phyloP scores from a whole-genome alignment of 2,888 invertebrate genomes.

The Lithophane socia region DNA sequence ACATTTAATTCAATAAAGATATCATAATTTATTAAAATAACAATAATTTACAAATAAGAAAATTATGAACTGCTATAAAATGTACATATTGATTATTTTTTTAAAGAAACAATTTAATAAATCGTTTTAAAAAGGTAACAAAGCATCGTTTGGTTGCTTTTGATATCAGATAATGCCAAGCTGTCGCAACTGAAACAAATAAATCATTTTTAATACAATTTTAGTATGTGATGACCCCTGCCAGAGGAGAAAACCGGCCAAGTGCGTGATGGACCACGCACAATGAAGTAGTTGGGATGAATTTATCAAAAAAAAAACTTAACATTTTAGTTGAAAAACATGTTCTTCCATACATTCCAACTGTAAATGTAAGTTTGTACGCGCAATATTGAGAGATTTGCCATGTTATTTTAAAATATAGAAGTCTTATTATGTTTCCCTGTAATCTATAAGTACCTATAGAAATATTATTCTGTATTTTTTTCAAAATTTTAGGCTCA shows the following conservation, averaged over 20 bases:
- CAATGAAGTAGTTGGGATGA: no score
- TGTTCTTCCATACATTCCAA: no score
- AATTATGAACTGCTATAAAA: constrained; percentile 59
- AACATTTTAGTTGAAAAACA: no score
- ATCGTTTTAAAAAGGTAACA: constrained; percentile 41
- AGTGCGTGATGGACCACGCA: no score
- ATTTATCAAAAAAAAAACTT: no score
- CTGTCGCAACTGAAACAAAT: constrained; percentile 89
- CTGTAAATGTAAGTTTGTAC: no score
- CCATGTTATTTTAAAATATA: no score
- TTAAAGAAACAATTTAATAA: constrained; percentile 31
- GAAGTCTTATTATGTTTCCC: no score
- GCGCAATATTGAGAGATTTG: no score
- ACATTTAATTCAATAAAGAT: constrained; percentile 51
- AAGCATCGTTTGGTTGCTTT: constrained; percentile 48
- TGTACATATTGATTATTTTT: constrained; percentile 55
- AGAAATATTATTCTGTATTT: no score
- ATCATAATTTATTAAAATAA: constrained; percentile 66
- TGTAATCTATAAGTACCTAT: no score
- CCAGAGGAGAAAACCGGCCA: background rate
- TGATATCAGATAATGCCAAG: constrained; percentile 87
- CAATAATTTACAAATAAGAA: constrained; percentile 66
- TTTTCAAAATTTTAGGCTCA: no score
- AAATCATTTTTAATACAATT: constrained; percentile 32
- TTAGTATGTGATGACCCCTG: background rate